A percentile compares a stretch with the other conserved stretches of the same genome.
Conservation (phyloP, 1,140 invertebrate species). For the Saccostrea cuccullata region DNA sequence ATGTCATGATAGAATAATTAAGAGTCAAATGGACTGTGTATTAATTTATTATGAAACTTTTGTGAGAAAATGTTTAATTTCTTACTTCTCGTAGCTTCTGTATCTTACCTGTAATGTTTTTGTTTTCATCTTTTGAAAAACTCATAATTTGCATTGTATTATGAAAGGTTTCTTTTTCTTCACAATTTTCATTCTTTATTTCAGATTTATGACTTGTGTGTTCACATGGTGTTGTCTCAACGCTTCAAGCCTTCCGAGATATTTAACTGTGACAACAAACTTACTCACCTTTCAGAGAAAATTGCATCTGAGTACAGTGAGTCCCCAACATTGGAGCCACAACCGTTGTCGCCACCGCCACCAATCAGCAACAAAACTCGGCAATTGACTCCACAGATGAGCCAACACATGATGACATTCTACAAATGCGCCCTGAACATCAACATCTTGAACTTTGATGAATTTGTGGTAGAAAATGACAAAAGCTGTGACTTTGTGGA, state of each 20-base stretch:
- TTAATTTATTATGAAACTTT: no score
- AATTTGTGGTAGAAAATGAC: neutral
- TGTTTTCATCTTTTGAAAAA: no score
- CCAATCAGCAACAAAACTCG: neutral
- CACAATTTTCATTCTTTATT: neutral
- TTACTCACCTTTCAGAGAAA: neutral
- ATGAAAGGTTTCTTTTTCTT: no score
- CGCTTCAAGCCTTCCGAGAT: neutral
- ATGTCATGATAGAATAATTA: no score
- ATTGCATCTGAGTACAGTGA: neutral
- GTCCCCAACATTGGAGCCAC: neutral
- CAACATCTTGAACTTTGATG: slow-evolving; percentile 2
- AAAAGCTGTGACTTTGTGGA: neutral
- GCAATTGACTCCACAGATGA: slow-evolving; percentile 3
- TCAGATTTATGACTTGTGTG: slow-evolving; percentile 39
- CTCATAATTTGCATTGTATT: no score
- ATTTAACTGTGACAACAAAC: neutral
- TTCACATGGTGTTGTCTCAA: neutral
- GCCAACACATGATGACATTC: neutral
- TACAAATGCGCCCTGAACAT: neutral
- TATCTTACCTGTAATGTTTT: no score
- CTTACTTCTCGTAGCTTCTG: no score
- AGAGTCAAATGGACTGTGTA: no score
- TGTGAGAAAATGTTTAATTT: no score
- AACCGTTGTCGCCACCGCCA: neutral